These are phyloP conservation scores for Picathartes gymnocephalus DNA, from an alignment of 2,113 vertebrate species.

Conservation along the genomic window DNA sequence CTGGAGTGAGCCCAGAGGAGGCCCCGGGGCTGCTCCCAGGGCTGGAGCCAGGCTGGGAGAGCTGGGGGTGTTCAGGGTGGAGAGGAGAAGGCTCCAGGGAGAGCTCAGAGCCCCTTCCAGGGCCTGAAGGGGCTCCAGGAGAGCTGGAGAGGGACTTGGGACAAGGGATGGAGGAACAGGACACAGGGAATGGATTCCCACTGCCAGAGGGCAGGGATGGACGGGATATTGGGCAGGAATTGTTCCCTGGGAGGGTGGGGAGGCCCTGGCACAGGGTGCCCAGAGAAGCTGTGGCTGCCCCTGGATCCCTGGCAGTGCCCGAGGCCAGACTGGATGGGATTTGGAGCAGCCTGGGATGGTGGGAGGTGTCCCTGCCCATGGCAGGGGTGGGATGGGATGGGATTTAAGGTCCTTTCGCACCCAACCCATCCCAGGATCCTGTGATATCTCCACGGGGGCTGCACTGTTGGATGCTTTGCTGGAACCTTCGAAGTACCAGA, in stretches of 20 bases:
- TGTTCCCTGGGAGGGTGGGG: fast-evolving
- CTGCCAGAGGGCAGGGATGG: not conserved
- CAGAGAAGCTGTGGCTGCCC: not conserved
- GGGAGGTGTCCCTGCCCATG: not conserved
- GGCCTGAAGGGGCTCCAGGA: not conserved
- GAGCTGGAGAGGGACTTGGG: not conserved
- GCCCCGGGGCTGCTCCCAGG: not conserved
- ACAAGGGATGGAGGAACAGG: not conserved
- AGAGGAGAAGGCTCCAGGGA: not conserved
- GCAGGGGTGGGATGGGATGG: not conserved
- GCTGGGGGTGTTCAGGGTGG: not conserved
- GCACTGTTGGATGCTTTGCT: not conserved
- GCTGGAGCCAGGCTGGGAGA: not conserved
- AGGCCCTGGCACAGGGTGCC: not conserved
- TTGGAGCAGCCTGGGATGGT: not conserved
- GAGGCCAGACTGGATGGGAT: not conserved
- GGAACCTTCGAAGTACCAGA: not conserved
- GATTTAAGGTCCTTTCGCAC: fast-evolving
- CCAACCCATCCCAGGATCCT: not conserved
- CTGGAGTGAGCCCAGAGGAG: not conserved
- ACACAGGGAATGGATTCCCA: not conserved
- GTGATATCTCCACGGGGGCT: not conserved
- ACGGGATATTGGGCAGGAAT: not conserved
- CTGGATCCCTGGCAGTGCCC: not conserved
- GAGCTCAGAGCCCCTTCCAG: not conserved